Base-by-base conservation (phyloP, 1,140 invertebrate species). In the Brachionus plicatilis region DNA sequence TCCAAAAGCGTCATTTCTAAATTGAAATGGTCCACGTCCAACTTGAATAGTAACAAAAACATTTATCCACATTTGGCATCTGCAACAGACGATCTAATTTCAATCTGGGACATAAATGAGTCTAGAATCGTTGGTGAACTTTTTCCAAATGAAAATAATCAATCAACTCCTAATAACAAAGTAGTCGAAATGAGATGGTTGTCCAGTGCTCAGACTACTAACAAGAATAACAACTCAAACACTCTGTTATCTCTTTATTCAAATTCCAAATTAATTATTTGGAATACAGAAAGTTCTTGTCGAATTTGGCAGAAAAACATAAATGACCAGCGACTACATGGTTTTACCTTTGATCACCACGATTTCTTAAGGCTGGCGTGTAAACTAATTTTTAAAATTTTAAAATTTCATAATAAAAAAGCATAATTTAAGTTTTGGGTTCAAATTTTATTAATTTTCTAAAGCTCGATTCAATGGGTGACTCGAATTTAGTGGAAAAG, bases 361-460 rank as follows among this genome's bases (percentile, higher is more conserved):
- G 79, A 82, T 41, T 68, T 68, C 41, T n/a, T 82, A 20, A 82
- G n/a, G 41, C 8, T 82, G 29, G 53, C 65, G 12, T 43, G 79
- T 82, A 82, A 82, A 20, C 27, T 29, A 27, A 27, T 11, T 50
- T 2, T 27, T 29, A 29, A 24, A 50, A 0, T 72, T 72, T 7
- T 8, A 37, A 8, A 27, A 43, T 56, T 78, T 78, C 8, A 45
- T 24, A 1, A 78, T 53, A 27, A 24, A n/a, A 20, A 45, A 24
- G n/a, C 45, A 29, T 12, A 43, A 37, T 60, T 82, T 47, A 45
- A 82, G 79, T 82, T 60, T 65, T 65, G 79, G 79, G 79, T 7
- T 65, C 79, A 11, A 68, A 82, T 60, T 82, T 82, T 45, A 27
- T 82, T 65, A 29, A 82, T 20, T 68, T 82, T 68, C 24, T 76